Conservation (phyloP, 2,113 vertebrate genomes). For the Salvelinus sp. region DNA sequence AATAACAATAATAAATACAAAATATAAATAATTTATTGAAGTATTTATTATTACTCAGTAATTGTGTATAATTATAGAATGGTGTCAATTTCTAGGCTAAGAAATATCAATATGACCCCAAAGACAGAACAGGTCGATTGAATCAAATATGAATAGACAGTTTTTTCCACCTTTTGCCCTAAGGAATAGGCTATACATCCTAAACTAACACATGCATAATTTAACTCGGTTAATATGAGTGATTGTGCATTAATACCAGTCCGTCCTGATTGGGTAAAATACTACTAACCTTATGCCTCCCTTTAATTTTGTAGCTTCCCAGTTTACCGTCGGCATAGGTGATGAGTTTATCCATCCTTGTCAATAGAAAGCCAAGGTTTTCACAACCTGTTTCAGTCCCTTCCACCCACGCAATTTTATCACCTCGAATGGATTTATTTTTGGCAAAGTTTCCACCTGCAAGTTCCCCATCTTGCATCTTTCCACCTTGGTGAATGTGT, state of each 20-base stretch:
- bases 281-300: constrained; percentile 68
- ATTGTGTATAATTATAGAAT: no score
- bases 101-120: no score
- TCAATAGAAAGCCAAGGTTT: constrained; percentile 62
- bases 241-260: not conserved
- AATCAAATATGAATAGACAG: no score
- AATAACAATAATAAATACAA: not conserved
- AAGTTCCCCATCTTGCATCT: constrained; percentile 61
- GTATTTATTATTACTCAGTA: not conserved
- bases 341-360: constrained; percentile 65
- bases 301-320: constrained; percentile 65
- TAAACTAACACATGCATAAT: not conserved
- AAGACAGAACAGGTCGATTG: no score
- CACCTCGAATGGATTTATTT: constrained; percentile 62
- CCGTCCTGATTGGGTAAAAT: not conserved
- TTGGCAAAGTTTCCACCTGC: constrained; percentile 44
- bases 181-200: no score
- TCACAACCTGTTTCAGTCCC: constrained; percentile 62
- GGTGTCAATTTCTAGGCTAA: no score
- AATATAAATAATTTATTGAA: not conserved
- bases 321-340: constrained; percentile 62
- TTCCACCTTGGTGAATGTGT: constrained; percentile 50
- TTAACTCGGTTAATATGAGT: not conserved
- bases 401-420: constrained; percentile 65
- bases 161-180: no score